phyloP scores from a whole-genome alignment of 2,797 vertebrate species.

The Philypnodon macrostomus region DNA sequence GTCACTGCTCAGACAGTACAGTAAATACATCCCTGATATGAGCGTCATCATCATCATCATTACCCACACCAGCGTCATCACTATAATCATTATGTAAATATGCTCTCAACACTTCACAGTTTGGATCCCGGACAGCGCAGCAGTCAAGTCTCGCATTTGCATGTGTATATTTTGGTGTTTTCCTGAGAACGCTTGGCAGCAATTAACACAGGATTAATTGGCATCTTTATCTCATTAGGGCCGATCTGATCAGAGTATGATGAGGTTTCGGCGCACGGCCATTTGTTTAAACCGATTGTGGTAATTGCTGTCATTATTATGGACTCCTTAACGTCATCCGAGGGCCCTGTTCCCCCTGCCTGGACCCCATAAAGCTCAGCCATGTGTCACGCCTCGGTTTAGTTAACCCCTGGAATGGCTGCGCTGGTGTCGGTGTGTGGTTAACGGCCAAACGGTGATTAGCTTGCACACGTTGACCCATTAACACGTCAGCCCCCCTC shows the following conservation, averaged over 20 bases:
- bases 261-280: slow-evolving; percentile 95
- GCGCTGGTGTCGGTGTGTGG: slow-evolving; percentile 56
- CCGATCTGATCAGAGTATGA: slow-evolving; percentile 98
- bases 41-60: slow-evolving; percentile 40
- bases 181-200: slow-evolving; percentile 87
- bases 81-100: slow-evolving; percentile 65
- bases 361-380: slow-evolving; percentile 90
- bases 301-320: slow-evolving; percentile 99
- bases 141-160: slow-evolving; percentile 89
- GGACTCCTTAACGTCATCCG: slow-evolving; percentile 95
- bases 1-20: slow-evolving; percentile 48
- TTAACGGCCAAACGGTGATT: slow-evolving; percentile 71
- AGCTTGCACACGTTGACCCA: slow-evolving; percentile 64
- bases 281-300: slow-evolving; percentile 99
- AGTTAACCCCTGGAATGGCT: slow-evolving; percentile 89
- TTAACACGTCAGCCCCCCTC: slow-evolving; percentile 49
- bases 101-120: slow-evolving; percentile 43
- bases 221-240: slow-evolving; percentile 99
- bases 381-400: slow-evolving; percentile 89
- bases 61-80: slow-evolving; percentile 46
- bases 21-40: slow-evolving; percentile 38
- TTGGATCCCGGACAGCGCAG: slow-evolving; percentile 66
- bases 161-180: slow-evolving; percentile 97
- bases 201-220: slow-evolving; percentile 99
- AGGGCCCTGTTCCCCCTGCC: slow-evolving; percentile 73